Conservation (phyloP, 2,797 vertebrate genomes). For the Pyrocephalus nanus region DNA sequence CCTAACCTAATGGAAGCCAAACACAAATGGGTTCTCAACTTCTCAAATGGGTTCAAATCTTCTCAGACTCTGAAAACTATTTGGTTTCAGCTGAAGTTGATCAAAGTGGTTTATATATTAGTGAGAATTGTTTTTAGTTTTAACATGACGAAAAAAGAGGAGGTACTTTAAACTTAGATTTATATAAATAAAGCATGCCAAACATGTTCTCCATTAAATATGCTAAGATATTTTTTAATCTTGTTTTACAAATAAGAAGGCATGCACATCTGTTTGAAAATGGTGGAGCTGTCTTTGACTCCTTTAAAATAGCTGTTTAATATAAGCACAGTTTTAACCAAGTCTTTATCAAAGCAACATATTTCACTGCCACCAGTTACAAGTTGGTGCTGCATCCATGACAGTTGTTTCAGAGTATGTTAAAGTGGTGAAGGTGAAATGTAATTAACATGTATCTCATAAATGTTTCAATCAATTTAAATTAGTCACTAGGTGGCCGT, state of each 20-base stretch:
- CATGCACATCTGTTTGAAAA: background rate
- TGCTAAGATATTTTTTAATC: background rate
- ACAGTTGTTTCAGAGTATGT: slow-evolving; percentile 13
- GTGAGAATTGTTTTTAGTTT: background rate
- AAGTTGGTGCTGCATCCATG: background rate
- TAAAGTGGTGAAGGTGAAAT: slow-evolving; percentile 29
- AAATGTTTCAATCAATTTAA: slow-evolving; percentile 57
- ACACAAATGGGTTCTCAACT: background rate
- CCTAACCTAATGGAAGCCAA: background rate
- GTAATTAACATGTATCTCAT: slow-evolving; percentile 52
- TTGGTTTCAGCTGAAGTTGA: background rate
- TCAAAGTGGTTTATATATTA: background rate
- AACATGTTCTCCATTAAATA: background rate
- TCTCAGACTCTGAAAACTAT: background rate
- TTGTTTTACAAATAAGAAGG: background rate
- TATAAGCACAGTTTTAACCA: background rate
- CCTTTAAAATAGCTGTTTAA: background rate
- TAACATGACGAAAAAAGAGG: background rate
- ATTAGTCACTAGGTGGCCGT: slow-evolving; percentile 49
- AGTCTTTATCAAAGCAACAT: background rate
- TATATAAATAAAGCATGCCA: background rate
- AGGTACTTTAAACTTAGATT: background rate
- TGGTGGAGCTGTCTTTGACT: background rate
- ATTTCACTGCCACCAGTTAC: background rate
- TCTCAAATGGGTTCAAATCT: background rate